phyloP scores from a whole-genome alignment of 2,113 vertebrate species.

The Ammodytes dubius region DNA sequence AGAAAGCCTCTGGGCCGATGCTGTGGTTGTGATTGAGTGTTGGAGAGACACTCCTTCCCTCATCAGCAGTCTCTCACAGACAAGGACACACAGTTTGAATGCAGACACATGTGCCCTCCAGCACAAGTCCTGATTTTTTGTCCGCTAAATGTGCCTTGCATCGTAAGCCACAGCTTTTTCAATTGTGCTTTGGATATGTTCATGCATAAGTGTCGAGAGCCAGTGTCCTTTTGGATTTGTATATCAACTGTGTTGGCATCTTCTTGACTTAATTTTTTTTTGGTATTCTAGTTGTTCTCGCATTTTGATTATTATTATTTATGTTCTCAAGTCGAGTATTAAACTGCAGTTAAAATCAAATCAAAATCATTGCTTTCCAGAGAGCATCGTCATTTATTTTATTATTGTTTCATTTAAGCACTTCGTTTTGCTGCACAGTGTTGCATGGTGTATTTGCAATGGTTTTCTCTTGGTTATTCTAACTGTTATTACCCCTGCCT shows the following conservation, averaged over 20 bases:
- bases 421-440: neutral
- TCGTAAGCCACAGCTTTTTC: slow-evolving; percentile 51
- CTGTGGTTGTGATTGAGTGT: slow-evolving; percentile 72
- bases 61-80: slow-evolving; percentile 78
- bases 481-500: slow-evolving; percentile 20
- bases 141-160: slow-evolving; percentile 62
- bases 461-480: slow-evolving; percentile 35
- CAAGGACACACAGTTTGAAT: slow-evolving; percentile 78
- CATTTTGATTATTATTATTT: slow-evolving; percentile 15
- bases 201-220: slow-evolving; percentile 3
- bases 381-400: neutral
- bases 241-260: slow-evolving; percentile 9
- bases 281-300: neutral
- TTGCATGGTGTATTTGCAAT: slow-evolving; percentile 56
- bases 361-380: slow-evolving; percentile 8
- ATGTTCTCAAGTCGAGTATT: neutral
- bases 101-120: slow-evolving; percentile 70
- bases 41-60: slow-evolving; percentile 68
- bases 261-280: slow-evolving; percentile 9
- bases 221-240: slow-evolving; percentile 34
- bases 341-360: slow-evolving; percentile 8
- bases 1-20: slow-evolving; percentile 51
- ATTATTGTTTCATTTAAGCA: slow-evolving; percentile 24
- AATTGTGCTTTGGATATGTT: slow-evolving; percentile 19
- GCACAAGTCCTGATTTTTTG: slow-evolving; percentile 63